Conservation (phyloP, 2,888 invertebrate species). For the Petrophora chlorosata region DNA sequence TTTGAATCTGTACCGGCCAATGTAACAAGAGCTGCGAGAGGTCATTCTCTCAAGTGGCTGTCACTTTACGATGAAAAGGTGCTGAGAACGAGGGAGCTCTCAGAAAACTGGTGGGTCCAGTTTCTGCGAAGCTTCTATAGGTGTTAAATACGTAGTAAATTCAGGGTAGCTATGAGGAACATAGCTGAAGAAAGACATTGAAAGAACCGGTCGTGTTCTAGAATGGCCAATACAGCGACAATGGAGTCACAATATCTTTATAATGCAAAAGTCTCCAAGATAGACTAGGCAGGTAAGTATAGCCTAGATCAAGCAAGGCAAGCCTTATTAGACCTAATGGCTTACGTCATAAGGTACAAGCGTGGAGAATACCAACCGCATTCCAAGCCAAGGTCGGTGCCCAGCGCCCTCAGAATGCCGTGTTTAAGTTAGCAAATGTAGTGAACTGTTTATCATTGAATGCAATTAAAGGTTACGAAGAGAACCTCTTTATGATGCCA, state of each 20-base stretch:
- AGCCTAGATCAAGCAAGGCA: constrained; percentile 28
- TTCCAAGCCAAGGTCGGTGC: constrained; percentile 71
- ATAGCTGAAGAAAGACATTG: not conserved
- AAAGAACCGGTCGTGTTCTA: constrained; percentile 4
- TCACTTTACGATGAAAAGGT: constrained; percentile 19
- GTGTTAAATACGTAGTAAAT: constrained; percentile 13
- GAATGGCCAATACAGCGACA: constrained; percentile 4
- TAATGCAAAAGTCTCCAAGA: constrained; percentile 25
- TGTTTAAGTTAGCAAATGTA: constrained; percentile 47
- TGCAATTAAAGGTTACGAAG: constrained; percentile 43
- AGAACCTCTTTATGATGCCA: not conserved
- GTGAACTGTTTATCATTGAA: constrained; percentile 38
- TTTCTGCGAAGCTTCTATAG: constrained; percentile 41
- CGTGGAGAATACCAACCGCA: constrained; percentile 50
- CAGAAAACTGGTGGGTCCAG: constrained; percentile 30
- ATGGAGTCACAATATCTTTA: constrained; percentile 14
- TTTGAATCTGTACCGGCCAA: constrained; percentile 51
- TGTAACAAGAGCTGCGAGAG: constrained; percentile 36
- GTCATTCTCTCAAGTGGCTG: constrained; percentile 34
- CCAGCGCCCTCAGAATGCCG: constrained; percentile 53
- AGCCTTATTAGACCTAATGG: constrained; percentile 41
- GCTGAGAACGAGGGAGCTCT: constrained; percentile 34
- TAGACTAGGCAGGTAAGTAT: constrained; percentile 25
- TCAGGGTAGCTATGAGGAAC: constrained; percentile 14
- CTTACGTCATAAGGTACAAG: constrained; percentile 50